A percentile compares a stretch with the other conserved stretches of the same genome.
These are phyloP conservation scores for Trileptium ribeirensis DNA, from an alignment of 2,888 invertebrate genomes.

Conservation along the genomic window DNA sequence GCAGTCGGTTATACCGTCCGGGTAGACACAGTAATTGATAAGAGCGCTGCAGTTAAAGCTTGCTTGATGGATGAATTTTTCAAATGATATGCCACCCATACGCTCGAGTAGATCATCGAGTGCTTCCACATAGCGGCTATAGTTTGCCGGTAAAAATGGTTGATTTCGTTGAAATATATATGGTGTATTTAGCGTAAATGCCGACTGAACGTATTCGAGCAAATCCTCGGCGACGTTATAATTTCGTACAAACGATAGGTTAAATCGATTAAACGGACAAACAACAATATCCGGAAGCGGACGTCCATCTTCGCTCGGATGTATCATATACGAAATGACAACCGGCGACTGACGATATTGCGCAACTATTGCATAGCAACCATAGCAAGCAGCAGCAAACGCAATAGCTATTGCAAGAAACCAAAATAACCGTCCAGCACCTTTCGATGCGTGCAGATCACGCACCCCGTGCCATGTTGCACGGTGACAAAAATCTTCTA, in stretches of 20 bases:
- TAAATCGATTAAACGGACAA: conserved; percentile 11
- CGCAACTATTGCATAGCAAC: neutral
- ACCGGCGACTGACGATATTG: neutral
- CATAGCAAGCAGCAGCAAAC: neutral
- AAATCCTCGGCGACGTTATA: neutral
- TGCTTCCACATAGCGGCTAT: neutral
- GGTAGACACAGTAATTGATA: neutral
- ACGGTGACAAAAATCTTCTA: neutral
- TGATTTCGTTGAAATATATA: neutral
- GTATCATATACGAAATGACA: conserved; percentile 2
- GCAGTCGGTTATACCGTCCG: conserved; percentile 1
- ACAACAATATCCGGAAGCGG: neutral
- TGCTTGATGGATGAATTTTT: neutral
- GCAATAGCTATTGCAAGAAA: neutral
- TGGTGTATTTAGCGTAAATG: conserved; percentile 1
- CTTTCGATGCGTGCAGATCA: neutral
- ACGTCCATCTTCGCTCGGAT: neutral
- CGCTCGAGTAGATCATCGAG: neutral
- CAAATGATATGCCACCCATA: conserved; percentile 1
- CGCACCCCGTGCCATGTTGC: neutral
- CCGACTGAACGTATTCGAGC: neutral
- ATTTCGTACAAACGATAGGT: neutral
- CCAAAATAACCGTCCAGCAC: neutral
- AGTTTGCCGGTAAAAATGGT: neutral
- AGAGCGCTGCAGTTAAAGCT: conserved; percentile 3